Evolutionary conservation across 2,797 vertebrate genomes (phyloP).

Genomic region (Melopsittacus undulatus): DNA sequence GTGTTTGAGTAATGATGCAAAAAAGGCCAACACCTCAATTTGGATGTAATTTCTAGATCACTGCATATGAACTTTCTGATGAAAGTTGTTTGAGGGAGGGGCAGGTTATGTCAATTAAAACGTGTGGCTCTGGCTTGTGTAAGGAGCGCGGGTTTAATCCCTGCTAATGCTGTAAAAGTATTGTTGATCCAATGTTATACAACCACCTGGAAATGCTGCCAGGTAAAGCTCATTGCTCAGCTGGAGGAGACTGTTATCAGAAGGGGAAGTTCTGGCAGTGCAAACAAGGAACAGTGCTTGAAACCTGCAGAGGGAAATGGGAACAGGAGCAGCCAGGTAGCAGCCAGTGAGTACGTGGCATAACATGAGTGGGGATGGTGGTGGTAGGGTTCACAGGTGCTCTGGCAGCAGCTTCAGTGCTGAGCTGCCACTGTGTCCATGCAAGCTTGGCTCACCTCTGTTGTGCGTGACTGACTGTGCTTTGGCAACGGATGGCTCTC

Average conservation of each 20-base stretch:
- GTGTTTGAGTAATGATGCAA: not conserved
- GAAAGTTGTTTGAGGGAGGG: not conserved
- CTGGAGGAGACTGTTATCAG: not conserved
- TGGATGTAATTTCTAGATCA: not conserved
- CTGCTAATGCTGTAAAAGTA: not conserved
- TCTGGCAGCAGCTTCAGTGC: not conserved
- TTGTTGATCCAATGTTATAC: accelerated
- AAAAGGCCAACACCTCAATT: not conserved
- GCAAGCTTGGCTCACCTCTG: not conserved
- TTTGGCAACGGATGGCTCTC: not conserved
- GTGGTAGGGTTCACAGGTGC: accelerated
- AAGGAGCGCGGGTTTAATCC: not conserved
- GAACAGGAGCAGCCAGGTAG: not conserved
- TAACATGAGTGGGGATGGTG: accelerated
- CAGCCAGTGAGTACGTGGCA: accelerated
- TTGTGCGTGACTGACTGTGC: accelerated
- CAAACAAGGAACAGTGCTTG: accelerated
- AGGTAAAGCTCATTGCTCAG: not conserved
- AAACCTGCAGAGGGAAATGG: not conserved
- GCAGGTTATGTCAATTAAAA: not conserved
- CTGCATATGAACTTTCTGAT: not conserved
- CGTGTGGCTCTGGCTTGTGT: not conserved
- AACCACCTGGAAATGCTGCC: not conserved
- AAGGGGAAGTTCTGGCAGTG: accelerated
- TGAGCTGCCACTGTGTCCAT: accelerated